Percentiles rank a stretch among this genome's conserved stretches.
These are phyloP conservation scores for Cacoxenus indagator DNA, from an alignment of 2,888 invertebrate genomes.

Conservation along the genomic window DNA sequence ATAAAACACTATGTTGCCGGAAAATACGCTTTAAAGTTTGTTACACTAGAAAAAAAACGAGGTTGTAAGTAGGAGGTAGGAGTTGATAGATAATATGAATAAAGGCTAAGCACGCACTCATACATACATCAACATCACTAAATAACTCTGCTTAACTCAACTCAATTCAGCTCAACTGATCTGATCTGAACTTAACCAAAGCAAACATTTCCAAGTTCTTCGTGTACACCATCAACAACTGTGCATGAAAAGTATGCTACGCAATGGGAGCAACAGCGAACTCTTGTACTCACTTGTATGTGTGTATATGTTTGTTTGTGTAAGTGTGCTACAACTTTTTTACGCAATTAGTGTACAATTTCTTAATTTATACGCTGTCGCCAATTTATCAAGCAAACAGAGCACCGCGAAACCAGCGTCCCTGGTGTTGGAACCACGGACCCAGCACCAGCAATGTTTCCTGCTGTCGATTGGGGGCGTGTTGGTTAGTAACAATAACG, in stretches of 20 bases:
- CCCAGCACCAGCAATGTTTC: constrained; percentile 23
- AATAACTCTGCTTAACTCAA: background rate
- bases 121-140: background rate
- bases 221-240: constrained; percentile 15
- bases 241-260: constrained; percentile 53
- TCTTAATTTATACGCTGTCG: constrained; percentile 68
- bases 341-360: constrained; percentile 67
- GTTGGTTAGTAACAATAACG: constrained; percentile 20
- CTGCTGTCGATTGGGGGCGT: constrained; percentile 8
- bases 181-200: background rate
- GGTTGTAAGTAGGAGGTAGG: background rate
- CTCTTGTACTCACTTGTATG: background rate
- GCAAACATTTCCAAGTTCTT: constrained; percentile 58
- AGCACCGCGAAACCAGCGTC: constrained; percentile 4
- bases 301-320: constrained; percentile 14
- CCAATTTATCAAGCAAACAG: constrained; percentile 61
- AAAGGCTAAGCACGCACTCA: constrained; percentile 27
- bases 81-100: constrained; percentile 30
- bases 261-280: background rate
- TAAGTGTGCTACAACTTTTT: constrained; percentile 42
- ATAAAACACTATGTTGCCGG: constrained; percentile 46
- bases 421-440: constrained; percentile 5
- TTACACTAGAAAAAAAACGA: constrained; percentile 38
- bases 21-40: constrained; percentile 57
- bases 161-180: background rate